Base-by-base conservation (phyloP, 2,797 vertebrate species). In the Odontamblyopus lacepedii region DNA sequence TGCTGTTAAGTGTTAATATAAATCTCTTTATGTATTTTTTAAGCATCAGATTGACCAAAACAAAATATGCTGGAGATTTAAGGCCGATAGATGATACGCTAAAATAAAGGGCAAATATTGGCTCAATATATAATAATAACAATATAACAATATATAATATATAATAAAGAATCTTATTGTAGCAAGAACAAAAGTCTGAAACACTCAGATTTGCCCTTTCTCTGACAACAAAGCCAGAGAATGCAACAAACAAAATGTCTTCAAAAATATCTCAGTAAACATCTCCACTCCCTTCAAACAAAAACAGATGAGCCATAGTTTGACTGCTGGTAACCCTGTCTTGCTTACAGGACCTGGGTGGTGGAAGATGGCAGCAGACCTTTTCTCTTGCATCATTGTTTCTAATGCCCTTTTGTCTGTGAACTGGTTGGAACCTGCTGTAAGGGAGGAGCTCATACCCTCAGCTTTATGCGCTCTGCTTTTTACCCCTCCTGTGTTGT, bases 381-480 rank as follows among this genome's bases (percentile, higher is more conserved):
- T 87, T 88, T 90, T 93, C 87, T 92, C 85, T 91, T 92, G 91
- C 91, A 89, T 93, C 90, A 89, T 88, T 91, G 89, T 91, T 86
- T 86, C 83, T 87, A 90, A 90, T 91, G 87, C 91, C 87, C 87
- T 91, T 92, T 92, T 91, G 92, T 93, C 93, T 83, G 90, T 72
- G 70, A 86, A 93, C 94, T 90, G 91, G 94, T 94, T 93, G 78
- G 77, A 92, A 94, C 94, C 91, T 94, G 94, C 90, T 85, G 82
- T 74, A 83, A 88, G 88, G 90, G 91, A 93, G 90, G 90, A 90
- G 88, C 83, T 80, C 85, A 70, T 82, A 59, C 84, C 81, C 82
- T 74, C 70, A 86, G 83, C 83, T 86, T 83, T 80, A 77, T 74
- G 80, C 80, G 78, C 75, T 48, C 68, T 83, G 82, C 71, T 85